These are phyloP conservation scores for Drosophila helvetica DNA, from an alignment of 2,888 invertebrate genomes.

Conservation along the genomic window DNA sequence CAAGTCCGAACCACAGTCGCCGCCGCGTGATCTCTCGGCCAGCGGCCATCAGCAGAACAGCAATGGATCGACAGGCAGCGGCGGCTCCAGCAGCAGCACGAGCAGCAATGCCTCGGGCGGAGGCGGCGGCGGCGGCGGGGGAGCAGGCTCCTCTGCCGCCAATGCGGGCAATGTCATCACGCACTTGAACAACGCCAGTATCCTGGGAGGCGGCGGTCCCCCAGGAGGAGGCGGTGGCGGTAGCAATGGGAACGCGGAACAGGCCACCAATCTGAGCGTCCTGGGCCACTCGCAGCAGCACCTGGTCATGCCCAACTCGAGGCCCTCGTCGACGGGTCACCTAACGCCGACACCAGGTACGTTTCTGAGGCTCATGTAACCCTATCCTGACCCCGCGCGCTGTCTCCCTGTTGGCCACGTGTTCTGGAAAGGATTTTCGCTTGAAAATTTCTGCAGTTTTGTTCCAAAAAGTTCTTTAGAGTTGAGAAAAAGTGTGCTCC, in stretches of 20 bases:
- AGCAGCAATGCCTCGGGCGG: constrained; percentile 61
- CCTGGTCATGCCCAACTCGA: constrained; percentile 84
- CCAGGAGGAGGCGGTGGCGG: constrained; percentile 68
- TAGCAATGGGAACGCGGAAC: constrained; percentile 74
- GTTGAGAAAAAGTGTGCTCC: constrained; percentile 7
- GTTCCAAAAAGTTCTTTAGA: constrained; percentile 29
- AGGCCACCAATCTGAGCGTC: constrained; percentile 85
- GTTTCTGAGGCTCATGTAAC: constrained; percentile 24
- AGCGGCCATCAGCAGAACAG: constrained; percentile 81
- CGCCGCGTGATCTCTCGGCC: constrained; percentile 91
- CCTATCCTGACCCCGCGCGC: constrained; percentile 1
- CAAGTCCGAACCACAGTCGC: constrained; percentile 97
- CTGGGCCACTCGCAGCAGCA: constrained; percentile 85
- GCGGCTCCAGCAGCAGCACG: constrained; percentile 72
- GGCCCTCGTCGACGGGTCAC: constrained; percentile 86
- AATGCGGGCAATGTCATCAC: constrained; percentile 66
- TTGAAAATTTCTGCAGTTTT: constrained; percentile 51
- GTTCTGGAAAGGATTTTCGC: constrained; percentile 26
- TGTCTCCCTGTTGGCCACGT: constrained; percentile 5
- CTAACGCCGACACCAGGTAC: constrained; percentile 86
- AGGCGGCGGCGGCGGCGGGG: constrained; percentile 61
- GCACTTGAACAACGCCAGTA: constrained; percentile 62
- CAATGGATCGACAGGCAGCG: constrained; percentile 68
- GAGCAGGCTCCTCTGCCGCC: constrained; percentile 23
- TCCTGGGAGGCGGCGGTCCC: constrained; percentile 57